Evolutionary conservation across 2,888 invertebrate genomes (phyloP).

Genomic region (Petrophora chlorosata): DNA sequence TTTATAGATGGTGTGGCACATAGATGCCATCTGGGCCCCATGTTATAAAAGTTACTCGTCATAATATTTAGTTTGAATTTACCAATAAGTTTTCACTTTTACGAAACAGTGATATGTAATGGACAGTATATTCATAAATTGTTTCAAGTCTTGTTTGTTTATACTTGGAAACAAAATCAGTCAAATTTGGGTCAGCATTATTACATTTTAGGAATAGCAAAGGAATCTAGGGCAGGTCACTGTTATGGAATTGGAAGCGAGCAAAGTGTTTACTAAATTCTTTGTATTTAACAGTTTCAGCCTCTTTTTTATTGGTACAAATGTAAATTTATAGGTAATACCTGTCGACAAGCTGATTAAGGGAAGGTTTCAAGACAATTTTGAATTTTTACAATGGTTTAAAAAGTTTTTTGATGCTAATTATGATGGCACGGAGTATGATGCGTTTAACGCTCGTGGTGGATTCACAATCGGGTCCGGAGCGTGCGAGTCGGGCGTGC

Average conservation of each 20-base stretch:
- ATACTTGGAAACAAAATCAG: too few species aligned
- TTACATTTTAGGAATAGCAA: background rate
- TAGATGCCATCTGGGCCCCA: too few species aligned
- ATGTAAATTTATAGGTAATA: constrained; percentile 90
- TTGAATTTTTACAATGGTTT: constrained; percentile 99
- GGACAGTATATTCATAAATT: too few species aligned
- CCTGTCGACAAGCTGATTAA: constrained; percentile 99
- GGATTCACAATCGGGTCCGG: constrained; percentile 91
- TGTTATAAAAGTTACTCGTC: too few species aligned
- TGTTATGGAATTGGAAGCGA: constrained; percentile 5
- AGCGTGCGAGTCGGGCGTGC: constrained; percentile 79
- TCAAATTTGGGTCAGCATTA: constrained; percentile 6
- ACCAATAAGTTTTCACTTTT: too few species aligned
- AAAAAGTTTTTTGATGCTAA: constrained; percentile 99
- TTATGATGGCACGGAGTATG: constrained; percentile 98
- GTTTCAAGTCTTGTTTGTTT: too few species aligned
- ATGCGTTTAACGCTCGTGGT: constrained; percentile 94
- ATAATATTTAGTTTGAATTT: too few species aligned
- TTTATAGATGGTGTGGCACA: too few species aligned
- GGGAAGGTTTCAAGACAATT: constrained; percentile 99
- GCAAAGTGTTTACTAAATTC: background rate
- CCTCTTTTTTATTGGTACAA: constrained; percentile 9
- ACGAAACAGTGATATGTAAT: too few species aligned
- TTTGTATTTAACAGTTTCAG: constrained; percentile 2
- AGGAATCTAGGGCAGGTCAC: constrained; percentile 6